A percentile compares a stretch with the other conserved stretches of the same genome.
phyloP scores from a whole-genome alignment of 2,113 vertebrate species.

The Cettia cetti region DNA sequence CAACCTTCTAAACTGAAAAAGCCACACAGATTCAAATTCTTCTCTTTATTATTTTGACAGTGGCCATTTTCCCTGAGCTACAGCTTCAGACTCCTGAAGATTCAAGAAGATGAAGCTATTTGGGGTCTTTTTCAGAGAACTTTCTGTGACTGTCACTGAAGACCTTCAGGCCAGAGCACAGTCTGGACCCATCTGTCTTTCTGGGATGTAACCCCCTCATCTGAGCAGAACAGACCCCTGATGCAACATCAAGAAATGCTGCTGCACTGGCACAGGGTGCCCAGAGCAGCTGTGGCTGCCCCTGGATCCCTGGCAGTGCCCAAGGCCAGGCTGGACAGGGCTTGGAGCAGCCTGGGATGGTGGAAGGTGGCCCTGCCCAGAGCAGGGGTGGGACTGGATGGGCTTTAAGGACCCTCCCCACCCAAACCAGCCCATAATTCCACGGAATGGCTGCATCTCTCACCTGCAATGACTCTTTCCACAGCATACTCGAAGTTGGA shows the following conservation, averaged over 20 bases:
- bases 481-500: constrained; percentile 93
- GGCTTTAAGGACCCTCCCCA: background rate
- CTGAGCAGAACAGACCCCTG: background rate
- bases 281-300: background rate
- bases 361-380: background rate
- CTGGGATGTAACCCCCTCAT: background rate
- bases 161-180: background rate
- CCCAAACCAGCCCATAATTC: background rate
- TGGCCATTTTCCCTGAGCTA: background rate
- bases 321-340: rapidly evolving
- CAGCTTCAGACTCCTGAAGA: background rate
- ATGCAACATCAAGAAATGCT: background rate
- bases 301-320: background rate
- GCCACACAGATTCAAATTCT: rapidly evolving
- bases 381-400: background rate
- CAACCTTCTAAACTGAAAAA: background rate
- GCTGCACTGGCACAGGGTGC: background rate
- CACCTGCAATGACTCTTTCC: constrained; percentile 93
- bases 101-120: background rate
- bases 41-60: background rate
- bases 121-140: background rate
- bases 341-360: rapidly evolving
- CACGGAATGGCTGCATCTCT: background rate
- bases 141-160: background rate
- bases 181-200: background rate